A percentile compares a stretch with the other conserved stretches of the same genome.
Conservation (phyloP, 2,113 vertebrate species). For the Chionis minor region DNA sequence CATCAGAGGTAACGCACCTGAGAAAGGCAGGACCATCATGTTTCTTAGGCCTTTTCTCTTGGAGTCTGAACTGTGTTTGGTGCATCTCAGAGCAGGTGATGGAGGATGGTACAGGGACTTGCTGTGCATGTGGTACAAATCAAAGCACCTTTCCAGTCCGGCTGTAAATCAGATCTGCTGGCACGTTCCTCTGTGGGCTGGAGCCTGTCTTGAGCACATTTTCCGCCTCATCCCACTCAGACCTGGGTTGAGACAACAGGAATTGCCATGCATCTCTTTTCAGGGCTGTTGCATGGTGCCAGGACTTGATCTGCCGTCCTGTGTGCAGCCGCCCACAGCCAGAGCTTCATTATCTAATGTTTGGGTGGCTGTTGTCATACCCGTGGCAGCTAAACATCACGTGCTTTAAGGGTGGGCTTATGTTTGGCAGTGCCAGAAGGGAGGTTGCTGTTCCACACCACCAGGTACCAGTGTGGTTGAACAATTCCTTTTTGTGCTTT, state of each 20-base stretch:
- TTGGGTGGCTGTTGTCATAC: not conserved
- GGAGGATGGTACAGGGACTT: not conserved
- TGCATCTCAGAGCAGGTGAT: not conserved
- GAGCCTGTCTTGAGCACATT: not conserved
- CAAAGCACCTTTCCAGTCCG: not conserved
- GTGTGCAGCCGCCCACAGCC: not conserved
- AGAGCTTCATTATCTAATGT: not conserved
- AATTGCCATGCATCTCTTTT: not conserved
- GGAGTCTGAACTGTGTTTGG: not conserved
- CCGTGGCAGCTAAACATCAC: not conserved
- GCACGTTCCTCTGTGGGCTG: not conserved
- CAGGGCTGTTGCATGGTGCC: not conserved
- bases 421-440: not conserved
- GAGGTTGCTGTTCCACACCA: not conserved
- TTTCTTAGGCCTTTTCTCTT: not conserved
- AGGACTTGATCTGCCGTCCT: not conserved
- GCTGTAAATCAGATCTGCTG: not conserved
- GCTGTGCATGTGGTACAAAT: not conserved
- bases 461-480: not conserved
- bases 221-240: not conserved
- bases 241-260: rapidly evolving
- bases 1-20: not conserved
- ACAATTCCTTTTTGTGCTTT: not conserved
- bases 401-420: rapidly evolving
- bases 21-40: not conserved